phyloP scores from a whole-genome alignment of 2,113 vertebrate species.

The Gymnocephalus cernua region DNA sequence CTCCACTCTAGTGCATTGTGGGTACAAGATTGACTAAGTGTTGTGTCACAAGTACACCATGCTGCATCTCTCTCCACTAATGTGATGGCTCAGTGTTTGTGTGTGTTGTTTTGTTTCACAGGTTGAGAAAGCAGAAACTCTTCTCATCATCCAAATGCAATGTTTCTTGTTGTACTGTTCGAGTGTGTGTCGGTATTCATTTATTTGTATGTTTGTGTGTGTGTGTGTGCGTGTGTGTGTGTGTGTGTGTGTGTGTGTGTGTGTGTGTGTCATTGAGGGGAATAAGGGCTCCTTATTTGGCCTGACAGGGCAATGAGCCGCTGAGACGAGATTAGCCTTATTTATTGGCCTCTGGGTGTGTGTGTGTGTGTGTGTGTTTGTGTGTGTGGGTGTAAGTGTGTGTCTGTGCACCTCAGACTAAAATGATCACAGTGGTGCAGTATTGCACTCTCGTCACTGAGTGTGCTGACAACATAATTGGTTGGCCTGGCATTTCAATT shows the following conservation, averaged over 20 bases:
- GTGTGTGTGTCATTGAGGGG: conserved; percentile 34
- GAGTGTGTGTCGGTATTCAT: not conserved
- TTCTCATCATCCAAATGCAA: conserved; percentile 16
- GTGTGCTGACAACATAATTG: conserved; percentile 83
- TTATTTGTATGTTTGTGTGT: conserved; percentile 2
- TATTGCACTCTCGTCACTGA: conserved; percentile 59
- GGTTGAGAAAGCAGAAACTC: conserved; percentile 14
- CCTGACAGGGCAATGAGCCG: conserved; percentile 79
- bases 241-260: conserved; percentile 31
- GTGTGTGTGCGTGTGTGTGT: conserved; percentile 9
- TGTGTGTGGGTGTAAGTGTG: conserved; percentile 6
- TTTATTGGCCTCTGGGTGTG: conserved; percentile 66
- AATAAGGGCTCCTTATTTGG: conserved; percentile 74
- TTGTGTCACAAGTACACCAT: conserved; percentile 58
- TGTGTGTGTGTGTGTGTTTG: conserved; percentile 36
- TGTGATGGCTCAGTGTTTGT: conserved; percentile 25
- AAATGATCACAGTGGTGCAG: conserved; percentile 69
- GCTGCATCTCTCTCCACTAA: conserved; percentile 58
- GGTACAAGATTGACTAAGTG: conserved; percentile 60
- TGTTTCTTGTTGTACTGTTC: conserved; percentile 31
- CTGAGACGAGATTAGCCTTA: conserved; percentile 75
- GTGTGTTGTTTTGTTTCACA: conserved; percentile 22
- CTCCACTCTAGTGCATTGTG: conserved; percentile 67
- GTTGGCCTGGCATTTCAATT: conserved; percentile 79
- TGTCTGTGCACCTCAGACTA: conserved; percentile 49